Evolutionary conservation across 2,113 vertebrate species (phyloP).

Genomic region (Origma solitaria): DNA sequence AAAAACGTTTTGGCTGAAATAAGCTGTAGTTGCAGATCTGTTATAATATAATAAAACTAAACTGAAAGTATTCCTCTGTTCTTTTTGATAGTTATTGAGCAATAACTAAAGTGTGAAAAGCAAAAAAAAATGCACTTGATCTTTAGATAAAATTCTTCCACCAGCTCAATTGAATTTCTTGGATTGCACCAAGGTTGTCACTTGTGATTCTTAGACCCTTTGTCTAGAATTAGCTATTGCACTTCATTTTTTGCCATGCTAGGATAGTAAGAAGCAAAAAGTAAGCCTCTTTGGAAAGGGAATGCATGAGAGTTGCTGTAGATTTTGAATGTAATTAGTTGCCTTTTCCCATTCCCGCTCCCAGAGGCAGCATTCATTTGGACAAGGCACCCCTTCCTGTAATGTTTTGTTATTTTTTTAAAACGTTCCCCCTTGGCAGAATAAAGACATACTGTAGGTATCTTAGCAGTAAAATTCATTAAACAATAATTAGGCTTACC

Average conservation of each 20-base stretch:
- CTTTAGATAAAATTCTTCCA: slow-evolving; percentile 33
- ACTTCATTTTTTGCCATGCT: slow-evolving; percentile 24
- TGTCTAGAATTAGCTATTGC: slow-evolving; percentile 25
- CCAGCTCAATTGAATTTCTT: slow-evolving; percentile 21
- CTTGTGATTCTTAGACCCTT: slow-evolving; percentile 8
- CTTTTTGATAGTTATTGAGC: slow-evolving; percentile 58
- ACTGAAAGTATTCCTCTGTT: slow-evolving; percentile 54
- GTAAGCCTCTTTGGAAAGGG: slow-evolving; percentile 26
- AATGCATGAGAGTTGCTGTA: slow-evolving; percentile 41
- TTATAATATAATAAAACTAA: slow-evolving; percentile 62
- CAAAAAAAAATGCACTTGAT: slow-evolving; percentile 35
- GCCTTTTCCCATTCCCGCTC: slow-evolving; percentile 5
- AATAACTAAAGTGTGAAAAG: slow-evolving; percentile 32
- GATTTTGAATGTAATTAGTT: slow-evolving; percentile 51
- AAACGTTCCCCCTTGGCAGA: neutral
- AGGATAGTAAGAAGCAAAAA: neutral
- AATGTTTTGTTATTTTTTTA: neutral
- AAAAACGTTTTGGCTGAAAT: slow-evolving; percentile 37
- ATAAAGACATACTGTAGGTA: neutral
- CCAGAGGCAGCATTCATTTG: neutral
- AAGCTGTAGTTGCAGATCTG: slow-evolving; percentile 47
- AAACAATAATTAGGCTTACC: neutral
- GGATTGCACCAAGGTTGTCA: neutral
- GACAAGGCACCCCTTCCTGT: neutral
- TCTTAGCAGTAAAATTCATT: neutral